Evolutionary conservation across 2,113 vertebrate genomes (phyloP), one percentile per base, ranked within the genome.

Genomic region (Dunckerocampus dactyliophorus): DNA sequence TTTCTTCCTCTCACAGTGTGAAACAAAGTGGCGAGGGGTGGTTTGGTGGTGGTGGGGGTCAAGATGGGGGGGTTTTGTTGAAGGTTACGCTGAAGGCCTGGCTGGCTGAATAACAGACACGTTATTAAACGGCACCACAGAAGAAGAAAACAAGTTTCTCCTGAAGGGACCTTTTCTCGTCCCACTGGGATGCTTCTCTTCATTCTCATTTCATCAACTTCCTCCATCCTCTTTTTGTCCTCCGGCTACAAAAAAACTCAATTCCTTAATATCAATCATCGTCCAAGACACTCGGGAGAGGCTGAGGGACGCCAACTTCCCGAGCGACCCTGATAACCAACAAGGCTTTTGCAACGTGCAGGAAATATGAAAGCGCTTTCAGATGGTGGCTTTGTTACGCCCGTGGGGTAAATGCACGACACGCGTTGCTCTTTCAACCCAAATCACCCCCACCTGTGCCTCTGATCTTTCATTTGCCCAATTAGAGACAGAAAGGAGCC

Each of bases 381-480:
- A 83, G 73, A 87, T 81, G 77, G 71, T 77, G 80, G 76, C 75
- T 87, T 87, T 88, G 81, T 82, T 83, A 69, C 81, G 59, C 34
- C 39, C 76, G 69, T 72, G 73, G 55, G 76, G 66, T 76, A 72
- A 88, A 86, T 70, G 84, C 80, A 75, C 81, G 73, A 86, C 83
- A 80, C 77, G 34, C 47, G 69, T 81, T 79, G 83, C 78, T 73
- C 80, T 87, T 88, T 86, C 82, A 86, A 85, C 79, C 82, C 76
- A 86, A 85, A 87, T 88, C 72, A 77, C 67, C 80, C 59, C 81
- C 9, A 37, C 14, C 17, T 12, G 9, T 9, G 80, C 81, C 79
- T 89, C 16, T 87, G 87, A 86, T 88, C 84, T 90, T 77, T 74
- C 68, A 82, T 82, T 83, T 74, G 82, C 71, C 83, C 81, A 77